These are phyloP conservation scores for Botrylloides violaceus DNA, from an alignment of 23 tunicate species.

Conservation along the genomic window DNA sequence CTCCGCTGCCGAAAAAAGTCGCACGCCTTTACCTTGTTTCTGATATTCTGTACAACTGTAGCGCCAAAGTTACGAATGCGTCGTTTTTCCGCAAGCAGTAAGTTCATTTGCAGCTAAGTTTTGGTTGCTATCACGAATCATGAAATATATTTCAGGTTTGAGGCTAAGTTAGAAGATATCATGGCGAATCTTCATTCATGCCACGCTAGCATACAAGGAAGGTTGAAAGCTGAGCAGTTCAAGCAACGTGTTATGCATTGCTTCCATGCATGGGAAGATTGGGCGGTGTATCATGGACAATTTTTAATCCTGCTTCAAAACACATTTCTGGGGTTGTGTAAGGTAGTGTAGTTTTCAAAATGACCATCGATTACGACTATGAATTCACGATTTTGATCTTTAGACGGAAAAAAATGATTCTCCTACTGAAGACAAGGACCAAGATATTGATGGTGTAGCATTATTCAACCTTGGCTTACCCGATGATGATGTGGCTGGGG, in stretches of 20 bases:
- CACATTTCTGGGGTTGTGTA: constrained; percentile 53
- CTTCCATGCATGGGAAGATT: constrained; percentile 94
- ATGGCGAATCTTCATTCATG: constrained; percentile 64
- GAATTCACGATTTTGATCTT: not conserved
- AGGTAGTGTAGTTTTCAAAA: not conserved
- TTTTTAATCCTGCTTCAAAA: constrained; percentile 79
- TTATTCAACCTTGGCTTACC: constrained; percentile 9
- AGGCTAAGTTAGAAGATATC: constrained; percentile 66
- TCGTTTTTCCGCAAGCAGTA: constrained; percentile 91
- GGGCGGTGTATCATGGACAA: constrained; percentile 90
- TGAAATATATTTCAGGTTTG: constrained; percentile 32
- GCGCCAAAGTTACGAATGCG: constrained; percentile 94
- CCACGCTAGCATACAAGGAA: constrained; percentile 62
- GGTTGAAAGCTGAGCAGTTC: constrained; percentile 89
- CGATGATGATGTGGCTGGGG: constrained; percentile 38
- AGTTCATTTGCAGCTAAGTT: not conserved
- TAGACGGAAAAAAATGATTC: not conserved
- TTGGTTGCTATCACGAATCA: not conserved
- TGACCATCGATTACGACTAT: not conserved
- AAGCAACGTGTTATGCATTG: constrained; percentile 83
- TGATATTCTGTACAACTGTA: constrained; percentile 74
- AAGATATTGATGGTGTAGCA: constrained; percentile 4
- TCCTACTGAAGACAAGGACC: not conserved
- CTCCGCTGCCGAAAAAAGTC: constrained; percentile 80
- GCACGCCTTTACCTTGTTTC: constrained; percentile 87